Conservation (phyloP, 2,113 vertebrate species). For the Seriola rivoliana region DNA sequence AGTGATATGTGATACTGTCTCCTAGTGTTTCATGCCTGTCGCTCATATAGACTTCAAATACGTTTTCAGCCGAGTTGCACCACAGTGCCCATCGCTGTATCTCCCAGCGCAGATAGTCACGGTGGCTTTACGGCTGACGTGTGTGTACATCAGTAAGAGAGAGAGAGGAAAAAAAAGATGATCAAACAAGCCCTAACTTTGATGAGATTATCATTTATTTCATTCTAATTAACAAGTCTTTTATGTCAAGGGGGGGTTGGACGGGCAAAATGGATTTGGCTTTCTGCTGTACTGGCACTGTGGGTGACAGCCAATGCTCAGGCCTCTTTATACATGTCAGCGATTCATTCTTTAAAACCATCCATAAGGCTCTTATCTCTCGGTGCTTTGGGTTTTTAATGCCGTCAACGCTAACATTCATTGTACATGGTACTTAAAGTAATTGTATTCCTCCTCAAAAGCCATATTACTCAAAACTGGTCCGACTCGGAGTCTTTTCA, state of each 20-base stretch:
- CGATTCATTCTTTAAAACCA: not conserved
- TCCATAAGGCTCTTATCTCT: constrained; percentile 9
- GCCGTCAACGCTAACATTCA: constrained; percentile 7
- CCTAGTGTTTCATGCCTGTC: constrained; percentile 43
- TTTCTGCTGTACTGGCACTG: not conserved
- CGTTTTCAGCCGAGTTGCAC: not conserved
- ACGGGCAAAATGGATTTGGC: not conserved
- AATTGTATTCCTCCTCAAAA: not conserved
- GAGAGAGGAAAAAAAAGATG: constrained; percentile 7
- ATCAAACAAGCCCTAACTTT: constrained; percentile 68
- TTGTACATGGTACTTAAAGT: not conserved
- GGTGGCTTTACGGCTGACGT: constrained; percentile 33
- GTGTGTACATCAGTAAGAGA: not conserved
- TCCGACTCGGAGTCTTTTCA: not conserved
- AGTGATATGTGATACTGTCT: constrained; percentile 49
- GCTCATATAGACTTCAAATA: constrained; percentile 43
- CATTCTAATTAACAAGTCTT: constrained; percentile 68
- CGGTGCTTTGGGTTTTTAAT: not conserved
- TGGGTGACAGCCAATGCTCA: constrained; percentile 2
- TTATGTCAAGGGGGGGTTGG: not conserved
- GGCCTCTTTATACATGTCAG: constrained; percentile 1
- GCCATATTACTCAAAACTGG: not conserved
- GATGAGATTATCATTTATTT: constrained; percentile 68
- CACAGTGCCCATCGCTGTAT: not conserved
- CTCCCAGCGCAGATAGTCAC: constrained; percentile 53